Base-by-base conservation (phyloP, 1,140 invertebrate species). In the Tetramorium parvispinum region DNA sequence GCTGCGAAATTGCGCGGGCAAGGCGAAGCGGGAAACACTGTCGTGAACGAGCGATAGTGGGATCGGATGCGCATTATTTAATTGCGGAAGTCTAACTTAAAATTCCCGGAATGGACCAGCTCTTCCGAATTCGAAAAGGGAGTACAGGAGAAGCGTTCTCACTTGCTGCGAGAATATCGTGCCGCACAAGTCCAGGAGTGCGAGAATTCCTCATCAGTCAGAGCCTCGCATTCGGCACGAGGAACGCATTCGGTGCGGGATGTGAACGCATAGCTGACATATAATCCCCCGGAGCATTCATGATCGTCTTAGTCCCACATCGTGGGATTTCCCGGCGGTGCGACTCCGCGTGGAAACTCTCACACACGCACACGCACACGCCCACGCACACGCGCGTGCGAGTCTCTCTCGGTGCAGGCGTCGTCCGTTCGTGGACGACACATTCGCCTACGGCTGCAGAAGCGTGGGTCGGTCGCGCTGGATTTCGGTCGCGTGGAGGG, bases 401-500 rank as follows among this genome's bases (percentile, higher is more conserved):
- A 55, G 32, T 40, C 63, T 68, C 46, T 37, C 59, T 49, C 46
- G 49, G 55, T n/a, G 24, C 27, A 43, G 49, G 21, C 63, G 77
- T 81, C 65, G 78, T 81, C 77, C 63, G 24, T 18, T 0, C 49
- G 49, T 18, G 13, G 55, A 57, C 32, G 66, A 85, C 71, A 68
- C 63, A 49, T 70, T 68, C 87, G 82, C 5, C 10, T 40, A 68
- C 65, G 76, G 46, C 55, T 16, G 13, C 40, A 59, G 81, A 85
- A 87, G 81, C 77, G 21, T 73, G 70, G 83, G 57, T 86, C 40
- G 63, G 82, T 88, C 86, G 83, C 88, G 89, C 40, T 91, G 85
- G 76, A 91, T 91, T 92, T 92, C 83, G 91, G 85, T 85, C 89
- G 63, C 32, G 86, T 88, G 86, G 85, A 79, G 57, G 86, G 66